Evolutionary conservation across 2,888 invertebrate species (phyloP).

Genomic region (Pseudolycoriella hygida): DNA sequence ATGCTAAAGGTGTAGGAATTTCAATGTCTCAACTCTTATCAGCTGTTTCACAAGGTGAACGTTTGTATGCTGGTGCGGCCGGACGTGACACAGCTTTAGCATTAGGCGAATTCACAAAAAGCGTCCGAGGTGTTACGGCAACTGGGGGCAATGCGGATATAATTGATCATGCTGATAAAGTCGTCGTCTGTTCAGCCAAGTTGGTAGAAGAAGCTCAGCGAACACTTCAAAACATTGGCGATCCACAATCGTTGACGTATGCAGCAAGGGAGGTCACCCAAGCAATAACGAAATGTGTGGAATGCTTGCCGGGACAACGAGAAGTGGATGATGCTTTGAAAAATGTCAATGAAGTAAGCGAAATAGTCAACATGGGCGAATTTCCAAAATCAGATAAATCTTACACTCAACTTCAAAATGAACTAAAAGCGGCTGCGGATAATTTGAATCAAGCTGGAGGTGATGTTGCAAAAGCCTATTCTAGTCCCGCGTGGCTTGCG

Average conservation of each 20-base stretch:
- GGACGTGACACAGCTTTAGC: slow-evolving; percentile 65
- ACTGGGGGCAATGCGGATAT: slow-evolving; percentile 43
- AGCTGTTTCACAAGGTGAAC: slow-evolving; percentile 66
- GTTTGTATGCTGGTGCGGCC: slow-evolving; percentile 62
- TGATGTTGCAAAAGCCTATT: slow-evolving; percentile 62
- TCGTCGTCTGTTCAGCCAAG: slow-evolving; percentile 56
- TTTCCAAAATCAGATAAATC: slow-evolving; percentile 57
- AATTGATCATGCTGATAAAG: slow-evolving; percentile 56
- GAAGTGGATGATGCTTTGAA: slow-evolving; percentile 83
- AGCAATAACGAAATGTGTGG: slow-evolving; percentile 46
- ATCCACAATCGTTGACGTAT: slow-evolving; percentile 37
- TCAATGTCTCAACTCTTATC: slow-evolving; percentile 73
- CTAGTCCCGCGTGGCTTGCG: slow-evolving; percentile 50
- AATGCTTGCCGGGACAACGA: slow-evolving; percentile 80
- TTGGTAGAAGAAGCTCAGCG: slow-evolving; percentile 69
- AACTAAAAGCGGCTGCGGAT: slow-evolving; percentile 69
- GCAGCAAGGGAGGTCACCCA: slow-evolving; percentile 54
- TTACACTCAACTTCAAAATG: slow-evolving; percentile 67
- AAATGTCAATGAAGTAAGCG: slow-evolving; percentile 58
- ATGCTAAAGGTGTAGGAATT: slow-evolving; percentile 59
- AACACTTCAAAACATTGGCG: slow-evolving; percentile 24
- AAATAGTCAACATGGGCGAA: slow-evolving; percentile 51
- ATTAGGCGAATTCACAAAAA: slow-evolving; percentile 51
- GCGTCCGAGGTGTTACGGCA: slow-evolving; percentile 63
- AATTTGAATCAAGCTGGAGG: slow-evolving; percentile 69